Percentiles rank a stretch among this genome's conserved stretches.
These are phyloP conservation scores for Tympanuchus pallidicinctus DNA, from an alignment of 2,113 vertebrate genomes.

Conservation along the genomic window DNA sequence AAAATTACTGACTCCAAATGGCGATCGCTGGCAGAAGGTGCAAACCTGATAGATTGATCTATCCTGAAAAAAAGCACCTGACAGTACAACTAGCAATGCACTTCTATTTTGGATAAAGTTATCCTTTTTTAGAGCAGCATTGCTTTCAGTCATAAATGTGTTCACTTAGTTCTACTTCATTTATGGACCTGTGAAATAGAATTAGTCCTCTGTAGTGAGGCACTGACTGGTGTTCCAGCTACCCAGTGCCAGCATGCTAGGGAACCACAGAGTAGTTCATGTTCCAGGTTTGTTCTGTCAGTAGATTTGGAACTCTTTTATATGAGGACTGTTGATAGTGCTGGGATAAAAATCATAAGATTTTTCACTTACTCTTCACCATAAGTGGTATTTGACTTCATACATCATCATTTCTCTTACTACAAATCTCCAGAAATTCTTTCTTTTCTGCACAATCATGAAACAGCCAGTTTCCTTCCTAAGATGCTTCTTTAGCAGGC, in stretches of 20 bases:
- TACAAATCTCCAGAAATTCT: background rate
- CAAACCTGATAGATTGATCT: background rate
- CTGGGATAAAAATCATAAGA: background rate
- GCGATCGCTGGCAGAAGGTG: background rate
- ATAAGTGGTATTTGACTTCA: background rate
- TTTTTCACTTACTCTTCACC: background rate
- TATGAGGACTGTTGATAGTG: background rate
- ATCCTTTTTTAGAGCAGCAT: background rate
- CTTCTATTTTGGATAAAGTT: background rate
- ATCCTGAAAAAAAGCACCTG: background rate
- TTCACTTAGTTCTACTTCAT: background rate
- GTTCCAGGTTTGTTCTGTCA: background rate
- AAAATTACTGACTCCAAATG: background rate
- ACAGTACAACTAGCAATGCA: background rate
- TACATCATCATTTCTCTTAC: background rate
- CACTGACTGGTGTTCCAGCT: background rate
- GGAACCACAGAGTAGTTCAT: background rate
- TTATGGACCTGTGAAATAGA: background rate
- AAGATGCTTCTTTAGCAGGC: background rate
- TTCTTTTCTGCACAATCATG: background rate
- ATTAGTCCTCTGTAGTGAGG: background rate
- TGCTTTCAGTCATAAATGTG: background rate
- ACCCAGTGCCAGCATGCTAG: background rate
- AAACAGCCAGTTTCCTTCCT: background rate
- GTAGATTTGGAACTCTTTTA: background rate